Evolutionary conservation across 2,797 vertebrate species (phyloP), one percentile per base, ranked within the genome.

Genomic region (Enteromius radiatus): DNA sequence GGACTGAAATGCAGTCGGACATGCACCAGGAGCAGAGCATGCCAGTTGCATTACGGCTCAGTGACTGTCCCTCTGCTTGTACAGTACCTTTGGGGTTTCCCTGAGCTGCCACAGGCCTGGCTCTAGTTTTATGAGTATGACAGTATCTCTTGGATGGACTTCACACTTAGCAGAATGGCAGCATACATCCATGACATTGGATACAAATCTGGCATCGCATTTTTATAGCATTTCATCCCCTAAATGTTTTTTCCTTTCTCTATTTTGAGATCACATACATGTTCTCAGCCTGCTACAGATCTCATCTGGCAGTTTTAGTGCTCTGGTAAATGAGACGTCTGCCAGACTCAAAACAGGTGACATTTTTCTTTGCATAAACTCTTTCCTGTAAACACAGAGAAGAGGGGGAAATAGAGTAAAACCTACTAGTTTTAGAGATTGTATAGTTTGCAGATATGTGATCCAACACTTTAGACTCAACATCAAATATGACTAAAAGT

Each of bases 11-110:
- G 86, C 77, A 74, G 87, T 84, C 86, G 85, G 80, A 86, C 31
- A 59, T 89, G 87, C 86, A 87, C 89, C 86, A 86, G 86, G 82
- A 93, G 91, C 84, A 70, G 87, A 83, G 89, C 89, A 87, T 93
- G 88, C 88, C 90, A 86, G 87, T 80, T 88, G 87, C 87, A 82
- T 89, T 84, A 88, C 82, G 69, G 83, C 78, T 84, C 78, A 86
- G 85, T 85, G 89, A 90, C 86, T 73, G 87, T 68, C 85, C 78
- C 73, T 83, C 83, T 71, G 26, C 80, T 49, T 84, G 63, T 68
- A 79, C 76, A 65, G 69, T 65, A 38, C 28, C 59, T 73, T 47
- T 64, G 86, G 90, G 91, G 87, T 87, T 91, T 90, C 90, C 90
- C 90, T 78, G 17, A 75, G 74, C 38, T 45, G 59, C 45, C 73